Evolutionary conservation across 2,888 invertebrate genomes (phyloP).

Genomic region (Chrysolina americana): DNA sequence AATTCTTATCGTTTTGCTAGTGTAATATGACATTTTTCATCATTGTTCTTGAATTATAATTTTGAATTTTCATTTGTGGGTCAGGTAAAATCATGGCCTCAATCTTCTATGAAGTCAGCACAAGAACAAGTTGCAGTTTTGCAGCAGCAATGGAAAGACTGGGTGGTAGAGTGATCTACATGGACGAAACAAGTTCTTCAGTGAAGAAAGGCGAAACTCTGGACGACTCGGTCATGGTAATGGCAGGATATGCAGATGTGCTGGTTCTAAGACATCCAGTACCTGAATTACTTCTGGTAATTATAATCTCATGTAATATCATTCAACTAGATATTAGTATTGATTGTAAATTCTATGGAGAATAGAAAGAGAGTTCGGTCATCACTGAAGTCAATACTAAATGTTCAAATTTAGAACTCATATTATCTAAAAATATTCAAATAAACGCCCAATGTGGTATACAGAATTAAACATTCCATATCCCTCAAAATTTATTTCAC

Average conservation of each 20-base stretch:
- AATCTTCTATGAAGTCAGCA: constrained; percentile 98
- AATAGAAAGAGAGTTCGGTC: too few relatives aligned
- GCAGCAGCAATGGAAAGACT: constrained; percentile 96
- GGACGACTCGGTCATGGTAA: constrained; percentile 87
- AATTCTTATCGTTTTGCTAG: too few relatives aligned
- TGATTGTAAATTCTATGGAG: too few relatives aligned
- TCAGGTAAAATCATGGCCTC: constrained; percentile 94
- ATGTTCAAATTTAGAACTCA: too few relatives aligned
- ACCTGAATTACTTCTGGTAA: constrained; percentile 90
- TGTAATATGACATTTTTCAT: too few relatives aligned
- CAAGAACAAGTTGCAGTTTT: constrained; percentile 96
- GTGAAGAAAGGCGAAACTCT: constrained; percentile 97
- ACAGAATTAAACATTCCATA: too few relatives aligned
- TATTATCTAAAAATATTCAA: neutral
- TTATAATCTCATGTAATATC: constrained; percentile 62
- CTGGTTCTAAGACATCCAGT: constrained; percentile 95
- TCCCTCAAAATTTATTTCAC: too few relatives aligned
- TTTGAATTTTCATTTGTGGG: neutral
- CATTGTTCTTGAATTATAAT: neutral
- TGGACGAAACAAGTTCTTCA: constrained; percentile 92
- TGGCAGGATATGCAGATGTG: constrained; percentile 95
- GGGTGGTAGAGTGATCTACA: constrained; percentile 92
- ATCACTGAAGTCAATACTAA: too few relatives aligned
- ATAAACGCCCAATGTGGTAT: neutral
- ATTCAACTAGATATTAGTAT: neutral